phyloP scores from a whole-genome alignment of 37 sponge, comb jelly and placozoan species.

The Geodia barretti region DNA sequence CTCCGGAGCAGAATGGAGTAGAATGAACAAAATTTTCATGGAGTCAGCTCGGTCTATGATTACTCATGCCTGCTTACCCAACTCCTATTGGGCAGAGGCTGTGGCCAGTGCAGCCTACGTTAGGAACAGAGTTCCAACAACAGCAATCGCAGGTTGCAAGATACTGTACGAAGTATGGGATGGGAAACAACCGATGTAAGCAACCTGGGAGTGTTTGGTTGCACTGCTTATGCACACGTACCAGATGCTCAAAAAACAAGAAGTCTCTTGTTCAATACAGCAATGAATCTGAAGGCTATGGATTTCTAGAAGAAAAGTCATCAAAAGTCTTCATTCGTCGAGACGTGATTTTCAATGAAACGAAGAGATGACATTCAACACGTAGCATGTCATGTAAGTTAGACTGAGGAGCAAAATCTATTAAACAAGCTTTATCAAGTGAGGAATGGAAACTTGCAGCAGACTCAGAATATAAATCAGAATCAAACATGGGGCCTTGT shows the following conservation, averaged over 20 bases:
- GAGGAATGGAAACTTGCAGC: slow-evolving; percentile 23
- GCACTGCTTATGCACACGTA: slow-evolving; percentile 60
- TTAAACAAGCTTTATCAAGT: slow-evolving; percentile 8
- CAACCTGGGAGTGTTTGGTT: slow-evolving; percentile 53
- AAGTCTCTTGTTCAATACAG: no score
- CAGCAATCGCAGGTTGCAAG: slow-evolving; percentile 2
- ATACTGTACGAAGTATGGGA: slow-evolving; percentile 37
- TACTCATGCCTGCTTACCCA: slow-evolving; percentile 32
- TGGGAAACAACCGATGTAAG: slow-evolving; percentile 37
- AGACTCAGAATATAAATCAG: slow-evolving; percentile 33
- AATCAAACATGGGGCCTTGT: slow-evolving; percentile 39
- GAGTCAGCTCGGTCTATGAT: slow-evolving; percentile 56
- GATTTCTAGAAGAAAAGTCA: no score
- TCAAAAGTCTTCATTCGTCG: no score
- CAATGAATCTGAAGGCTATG: no score
- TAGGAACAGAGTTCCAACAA: slow-evolving; percentile 30
- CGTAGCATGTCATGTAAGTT: background rate
- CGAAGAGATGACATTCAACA: background rate
- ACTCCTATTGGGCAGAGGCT: slow-evolving; percentile 49
- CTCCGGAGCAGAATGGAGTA: slow-evolving; percentile 58
- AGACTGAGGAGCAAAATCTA: background rate
- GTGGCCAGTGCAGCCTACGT: slow-evolving; percentile 40
- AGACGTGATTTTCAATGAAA: no score
- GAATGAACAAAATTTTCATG: slow-evolving; percentile 45
- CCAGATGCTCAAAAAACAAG: no score